Base-by-base conservation (phyloP, 2,113 vertebrate genomes). In the Rhea pennata region DNA sequence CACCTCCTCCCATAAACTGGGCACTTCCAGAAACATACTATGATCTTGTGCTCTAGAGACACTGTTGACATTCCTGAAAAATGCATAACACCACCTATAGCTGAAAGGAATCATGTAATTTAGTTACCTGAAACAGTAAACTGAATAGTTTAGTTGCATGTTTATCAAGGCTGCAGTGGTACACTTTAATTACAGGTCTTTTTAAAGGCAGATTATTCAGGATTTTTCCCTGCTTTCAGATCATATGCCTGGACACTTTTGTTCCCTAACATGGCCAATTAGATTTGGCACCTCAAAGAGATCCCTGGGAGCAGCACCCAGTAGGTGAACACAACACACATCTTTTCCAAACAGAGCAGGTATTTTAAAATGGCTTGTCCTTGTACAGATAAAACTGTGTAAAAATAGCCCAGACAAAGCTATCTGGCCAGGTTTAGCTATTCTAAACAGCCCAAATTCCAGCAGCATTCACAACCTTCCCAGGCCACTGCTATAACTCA, bases 331-430 rank as follows among this genome's bases (percentile, higher is more conserved):
- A 44, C 7, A 53, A n/a, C n/a, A 48, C 10, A 24, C 66, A 83
- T 84, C 48, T 66, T 84, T 61, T 29, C 23, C n/a, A 87, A n/a
- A 24, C 26, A 71, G 6, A 92, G 69, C 26, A 74, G 90, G 90
- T 93, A 90, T 79, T 90, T 94, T 80, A 77, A 92, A 84, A 42
- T 50, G 14, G 59, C 54, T 88, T 78, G 33, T 6, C 77, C 76
- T 88, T 92, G 31, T 10, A 5, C 50, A 96, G 92, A 6, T 36
- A 69, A 29, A 36, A 79, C 10, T 84, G 46, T 40, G 13, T 36
- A 15, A 33, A 36, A 4, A 50, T 77, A 29, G 64, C 36, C 64
- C 90, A 95, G 90, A 42, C n/a, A 83, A 70, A 15, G 29, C 29
- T 71, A 86, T 11, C 21, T 61, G 15, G 22, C 22, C 53, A 84